Evolutionary conservation across 2,888 invertebrate species (phyloP).

Genomic region (Zygothrica quintamaculata): DNA sequence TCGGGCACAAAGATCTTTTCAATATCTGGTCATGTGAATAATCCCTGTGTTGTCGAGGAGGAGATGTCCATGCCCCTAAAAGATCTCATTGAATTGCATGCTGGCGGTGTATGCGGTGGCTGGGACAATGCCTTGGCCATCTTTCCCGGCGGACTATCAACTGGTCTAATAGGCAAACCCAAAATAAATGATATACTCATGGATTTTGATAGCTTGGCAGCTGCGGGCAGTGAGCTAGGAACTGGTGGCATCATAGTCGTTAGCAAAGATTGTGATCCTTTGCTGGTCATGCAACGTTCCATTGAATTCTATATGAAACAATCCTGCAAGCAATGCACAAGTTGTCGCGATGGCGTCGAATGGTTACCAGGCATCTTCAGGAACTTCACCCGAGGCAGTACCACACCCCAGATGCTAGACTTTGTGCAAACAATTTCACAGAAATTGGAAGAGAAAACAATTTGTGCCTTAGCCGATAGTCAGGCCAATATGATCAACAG

Average conservation of each 20-base stretch:
- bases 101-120: constrained; percentile 97
- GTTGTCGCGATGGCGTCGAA: constrained; percentile 96
- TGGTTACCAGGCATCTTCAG: constrained; percentile 96
- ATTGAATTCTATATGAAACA: constrained; percentile 99
- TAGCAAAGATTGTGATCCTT: constrained; percentile 98
- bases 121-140: constrained; percentile 98
- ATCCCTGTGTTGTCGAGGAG: constrained; percentile 99
- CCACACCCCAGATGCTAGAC: constrained; percentile 96
- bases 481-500: constrained; percentile 99
- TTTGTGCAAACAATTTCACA: constrained; percentile 99
- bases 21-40: constrained; percentile 98
- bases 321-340: constrained; percentile 99
- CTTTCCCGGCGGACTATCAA: constrained; percentile 98
- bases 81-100: constrained; percentile 96
- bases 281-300: constrained; percentile 97
- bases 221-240: constrained; percentile 95
- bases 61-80: constrained; percentile 98
- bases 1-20: constrained; percentile 98
- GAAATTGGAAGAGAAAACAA: constrained; percentile 98
- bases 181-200: constrained; percentile 95
- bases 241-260: constrained; percentile 99
- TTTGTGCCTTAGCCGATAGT: constrained; percentile 98
- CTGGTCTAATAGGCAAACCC: constrained; percentile 96
- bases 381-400: constrained; percentile 94
- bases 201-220: constrained; percentile 98